Conservation (phyloP, 2,888 invertebrate genomes). For the Rotaria sp. region DNA sequence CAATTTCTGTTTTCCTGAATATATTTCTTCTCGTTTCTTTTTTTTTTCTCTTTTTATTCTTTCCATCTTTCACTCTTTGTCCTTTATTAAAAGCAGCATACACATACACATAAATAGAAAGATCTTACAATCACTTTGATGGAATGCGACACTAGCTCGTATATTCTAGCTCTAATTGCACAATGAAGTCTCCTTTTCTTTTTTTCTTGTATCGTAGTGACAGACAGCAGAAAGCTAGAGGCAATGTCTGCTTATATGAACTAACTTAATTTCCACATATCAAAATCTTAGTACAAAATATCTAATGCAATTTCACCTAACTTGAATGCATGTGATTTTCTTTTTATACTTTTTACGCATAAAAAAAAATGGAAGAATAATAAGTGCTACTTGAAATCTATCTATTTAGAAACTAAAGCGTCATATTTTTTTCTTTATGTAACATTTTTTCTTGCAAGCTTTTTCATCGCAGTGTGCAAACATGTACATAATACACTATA, state of each 20-base stretch:
- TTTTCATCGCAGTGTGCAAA: background rate
- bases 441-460: background rate
- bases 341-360: no score
- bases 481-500: constrained; percentile 11
- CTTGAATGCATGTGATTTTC: no score
- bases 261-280: no score
- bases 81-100: background rate
- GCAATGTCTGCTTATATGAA: no score
- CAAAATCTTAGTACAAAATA: no score
- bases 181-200: background rate
- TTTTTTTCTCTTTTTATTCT: background rate
- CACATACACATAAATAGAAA: background rate
- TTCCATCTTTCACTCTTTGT: background rate
- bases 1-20: background rate
- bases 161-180: background rate
- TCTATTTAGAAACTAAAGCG: background rate
- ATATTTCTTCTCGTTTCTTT: background rate
- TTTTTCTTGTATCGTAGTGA: no score
- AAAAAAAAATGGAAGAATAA: background rate
- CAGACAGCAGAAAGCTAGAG: no score
- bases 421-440: background rate
- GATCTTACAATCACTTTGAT: background rate
- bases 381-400: background rate
- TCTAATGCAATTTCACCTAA: no score
- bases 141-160: background rate